Conservation (phyloP, 2,888 invertebrate species). For the Callimorpha dominula region DNA sequence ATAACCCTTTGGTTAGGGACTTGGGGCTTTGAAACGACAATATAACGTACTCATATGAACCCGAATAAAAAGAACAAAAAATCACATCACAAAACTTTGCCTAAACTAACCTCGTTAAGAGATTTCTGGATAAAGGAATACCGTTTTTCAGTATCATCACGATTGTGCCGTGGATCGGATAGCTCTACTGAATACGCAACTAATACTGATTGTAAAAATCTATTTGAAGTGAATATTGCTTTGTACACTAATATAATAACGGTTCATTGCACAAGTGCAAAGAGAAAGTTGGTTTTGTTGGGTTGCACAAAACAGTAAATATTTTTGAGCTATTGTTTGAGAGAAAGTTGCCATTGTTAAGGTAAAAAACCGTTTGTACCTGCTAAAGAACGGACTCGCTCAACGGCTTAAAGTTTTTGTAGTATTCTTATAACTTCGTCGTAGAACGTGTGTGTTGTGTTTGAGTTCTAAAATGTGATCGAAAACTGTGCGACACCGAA, state of each 20-base stretch:
- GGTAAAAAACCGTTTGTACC: constrained; percentile 75
- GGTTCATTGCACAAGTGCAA: constrained; percentile 66
- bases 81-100: constrained; percentile 86
- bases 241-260: constrained; percentile 56
- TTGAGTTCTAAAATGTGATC: constrained; percentile 44
- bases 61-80: constrained; percentile 82
- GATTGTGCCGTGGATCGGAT: constrained; percentile 84
- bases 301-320: constrained; percentile 65
- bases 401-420: constrained; percentile 76
- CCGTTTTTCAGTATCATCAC: constrained; percentile 86
- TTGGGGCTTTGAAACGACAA: constrained; percentile 69
- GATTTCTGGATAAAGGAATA: constrained; percentile 86
- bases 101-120: constrained; percentile 86
- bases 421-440: constrained; percentile 73
- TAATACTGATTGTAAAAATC: constrained; percentile 67
- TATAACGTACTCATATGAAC: constrained; percentile 82
- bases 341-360: constrained; percentile 80
- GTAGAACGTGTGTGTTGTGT: constrained; percentile 73
- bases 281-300: constrained; percentile 78
- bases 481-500: constrained; percentile 29
- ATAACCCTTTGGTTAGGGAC: constrained; percentile 70
- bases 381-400: constrained; percentile 67
- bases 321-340: constrained; percentile 76
- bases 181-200: constrained; percentile 74
- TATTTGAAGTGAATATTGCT: constrained; percentile 46